Conservation (phyloP, 2,113 vertebrate genomes). For the Grammomys dolichurus region DNA sequence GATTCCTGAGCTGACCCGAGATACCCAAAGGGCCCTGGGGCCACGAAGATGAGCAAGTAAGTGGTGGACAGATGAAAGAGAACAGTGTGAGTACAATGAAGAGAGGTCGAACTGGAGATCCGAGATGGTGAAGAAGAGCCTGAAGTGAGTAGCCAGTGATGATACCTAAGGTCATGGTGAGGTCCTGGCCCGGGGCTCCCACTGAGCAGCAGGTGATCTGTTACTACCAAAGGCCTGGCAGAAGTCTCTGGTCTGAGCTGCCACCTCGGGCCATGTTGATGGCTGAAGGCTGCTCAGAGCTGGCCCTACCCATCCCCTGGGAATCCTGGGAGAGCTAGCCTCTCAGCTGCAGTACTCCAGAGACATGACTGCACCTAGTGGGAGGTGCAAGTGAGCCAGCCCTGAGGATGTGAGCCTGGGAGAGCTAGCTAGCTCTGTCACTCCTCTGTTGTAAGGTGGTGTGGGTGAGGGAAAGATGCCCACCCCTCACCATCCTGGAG, state of each 20-base stretch:
- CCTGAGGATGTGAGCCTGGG: not conserved
- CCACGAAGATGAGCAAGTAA: not conserved
- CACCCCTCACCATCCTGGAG: too few species aligned
- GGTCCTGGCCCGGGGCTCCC: not conserved
- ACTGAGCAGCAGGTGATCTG: not conserved
- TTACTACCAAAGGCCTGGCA: not conserved
- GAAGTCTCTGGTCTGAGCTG: not conserved
- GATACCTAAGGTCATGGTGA: not conserved
- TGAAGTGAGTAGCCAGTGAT: not conserved
- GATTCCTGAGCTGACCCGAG: not conserved
- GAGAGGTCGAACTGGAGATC: not conserved
- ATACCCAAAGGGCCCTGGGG: not conserved
- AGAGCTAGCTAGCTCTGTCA: not conserved
- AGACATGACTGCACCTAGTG: not conserved
- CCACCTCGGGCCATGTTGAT: not conserved
- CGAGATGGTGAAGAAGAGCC: not conserved
- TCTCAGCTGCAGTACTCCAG: not conserved
- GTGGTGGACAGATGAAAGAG: not conserved
- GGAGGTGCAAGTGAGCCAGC: too few species aligned
- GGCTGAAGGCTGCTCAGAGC: not conserved
- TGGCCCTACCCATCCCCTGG: not conserved
- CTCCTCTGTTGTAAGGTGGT: too few species aligned
- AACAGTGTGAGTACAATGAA: not conserved
- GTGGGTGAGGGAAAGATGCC: too few species aligned
- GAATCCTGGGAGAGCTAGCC: not conserved